Evolutionary conservation across 2,888 invertebrate species (phyloP), one percentile per base, ranked within the genome.

Genomic region (Ennomos quercinarius): DNA sequence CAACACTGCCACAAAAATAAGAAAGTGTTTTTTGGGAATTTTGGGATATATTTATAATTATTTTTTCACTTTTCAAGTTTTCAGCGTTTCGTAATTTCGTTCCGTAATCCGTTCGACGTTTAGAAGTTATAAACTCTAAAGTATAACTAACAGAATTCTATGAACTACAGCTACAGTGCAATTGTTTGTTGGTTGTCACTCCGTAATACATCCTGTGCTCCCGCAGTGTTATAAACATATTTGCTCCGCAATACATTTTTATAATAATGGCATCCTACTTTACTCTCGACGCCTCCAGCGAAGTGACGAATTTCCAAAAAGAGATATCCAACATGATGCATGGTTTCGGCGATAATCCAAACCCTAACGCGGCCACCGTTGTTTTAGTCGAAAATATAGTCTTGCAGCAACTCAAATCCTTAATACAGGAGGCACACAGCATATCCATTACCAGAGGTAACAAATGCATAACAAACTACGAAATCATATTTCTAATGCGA

Each of bases 241-340:
- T 44, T n/a, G 17, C 36, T 9, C 12, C 9, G 13, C 2, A 2
- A 17, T 9, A 17, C 10, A 17, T 42, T 42, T 42, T 11, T 11
- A n/a, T 1, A 45, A 9, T 44, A 64, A 90, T 91, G 90, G 87
- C 87, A 1, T 90, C 91, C 0, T 91, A 89, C 56, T 91, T 90
- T 55, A 84, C 84, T 8, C 76, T 87, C 43, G 91, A 91, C 8
- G 77, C 80, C 5, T 67, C 81, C 0, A 78, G 80, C 9, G 91
- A 91, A 67, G 78, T 76, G 1, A 82, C 83, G 0, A 93, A 93
- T 55, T 94, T 93, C 71, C 93, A 93, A 77, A 91, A 93, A 85
- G 97, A 97, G 88, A 97, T 97, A 69, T 95, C 96, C 0, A 94
- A 95, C 73, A 97, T 98, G 95, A 97, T 98, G 98, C 96, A 97